Percentiles rank a stretch among this genome's conserved stretches.
Evolutionary conservation across 2,888 invertebrate genomes (phyloP).

Genomic region (Lasioglossum malachurum): DNA sequence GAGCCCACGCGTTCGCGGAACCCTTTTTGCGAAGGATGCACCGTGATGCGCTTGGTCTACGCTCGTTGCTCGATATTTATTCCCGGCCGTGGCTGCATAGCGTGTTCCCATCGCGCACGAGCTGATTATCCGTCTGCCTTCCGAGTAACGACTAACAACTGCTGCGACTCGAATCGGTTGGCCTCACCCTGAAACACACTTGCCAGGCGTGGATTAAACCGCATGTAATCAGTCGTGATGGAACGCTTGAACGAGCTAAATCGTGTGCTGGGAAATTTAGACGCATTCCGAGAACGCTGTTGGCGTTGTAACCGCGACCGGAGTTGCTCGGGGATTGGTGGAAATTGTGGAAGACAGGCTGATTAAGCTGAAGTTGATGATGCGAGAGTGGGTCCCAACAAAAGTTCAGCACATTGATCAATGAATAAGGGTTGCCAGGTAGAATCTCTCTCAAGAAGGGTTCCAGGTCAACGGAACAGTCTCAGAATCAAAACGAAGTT

Average conservation of each 20-base stretch:
- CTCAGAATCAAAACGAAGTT: constrained; percentile 1
- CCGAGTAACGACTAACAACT: constrained; percentile 23
- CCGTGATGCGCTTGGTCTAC: constrained; percentile 4
- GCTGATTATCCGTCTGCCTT: constrained; percentile 39
- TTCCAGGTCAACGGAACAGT: constrained; percentile 15
- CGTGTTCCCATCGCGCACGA: constrained; percentile 17
- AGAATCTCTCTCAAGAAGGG: background rate
- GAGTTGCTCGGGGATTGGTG: background rate
- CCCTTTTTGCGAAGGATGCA: constrained; percentile 19
- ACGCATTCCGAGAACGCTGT: background rate
- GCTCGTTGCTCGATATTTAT: constrained; percentile 48
- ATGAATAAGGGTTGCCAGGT: background rate
- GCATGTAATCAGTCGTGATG: constrained; percentile 5
- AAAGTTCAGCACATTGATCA: background rate
- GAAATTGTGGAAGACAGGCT: background rate
- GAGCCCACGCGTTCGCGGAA: constrained; percentile 41
- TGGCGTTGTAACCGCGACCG: background rate
- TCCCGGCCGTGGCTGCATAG: constrained; percentile 15
- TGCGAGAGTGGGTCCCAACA: background rate
- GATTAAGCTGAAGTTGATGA: background rate
- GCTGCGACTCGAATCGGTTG: constrained; percentile 19
- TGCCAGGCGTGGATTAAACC: constrained; percentile 7
- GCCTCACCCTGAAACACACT: background rate
- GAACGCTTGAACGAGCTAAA: background rate
- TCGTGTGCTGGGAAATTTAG: background rate